These are phyloP conservation scores for Lepidurus arcticus DNA, from an alignment of 1,140 invertebrate species.

Conservation along the genomic window DNA sequence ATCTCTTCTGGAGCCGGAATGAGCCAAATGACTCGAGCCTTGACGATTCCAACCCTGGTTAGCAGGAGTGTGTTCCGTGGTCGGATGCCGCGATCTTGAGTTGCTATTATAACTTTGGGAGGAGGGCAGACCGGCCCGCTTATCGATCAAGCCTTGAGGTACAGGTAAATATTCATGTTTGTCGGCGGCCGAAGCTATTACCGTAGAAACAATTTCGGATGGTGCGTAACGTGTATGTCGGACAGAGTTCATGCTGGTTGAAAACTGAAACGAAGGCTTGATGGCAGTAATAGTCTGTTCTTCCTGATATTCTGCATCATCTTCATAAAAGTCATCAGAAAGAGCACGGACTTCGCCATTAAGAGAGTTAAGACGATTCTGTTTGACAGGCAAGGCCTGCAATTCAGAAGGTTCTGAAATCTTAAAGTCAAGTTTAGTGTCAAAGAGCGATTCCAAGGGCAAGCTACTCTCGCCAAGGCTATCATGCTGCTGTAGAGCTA, in stretches of 20 bases:
- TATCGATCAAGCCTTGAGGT: constrained; percentile 13
- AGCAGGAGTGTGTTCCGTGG: neutral
- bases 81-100: neutral
- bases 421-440: neutral
- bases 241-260: neutral
- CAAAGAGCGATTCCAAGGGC: constrained; percentile 31
- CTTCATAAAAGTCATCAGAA: neutral
- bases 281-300: neutral
- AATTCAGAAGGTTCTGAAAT: neutral
- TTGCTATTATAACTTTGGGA: neutral
- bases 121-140: constrained; percentile 28
- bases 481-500: neutral
- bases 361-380: neutral
- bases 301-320: neutral
- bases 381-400: neutral
- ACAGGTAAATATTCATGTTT: neutral
- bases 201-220: neutral
- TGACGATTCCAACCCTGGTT: constrained; percentile 44
- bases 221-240: neutral
- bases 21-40: constrained; percentile 69
- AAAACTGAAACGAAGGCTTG: neutral
- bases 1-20: constrained; percentile 25
- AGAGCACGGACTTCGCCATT: neutral
- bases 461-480: neutral
- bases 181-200: neutral